Evolutionary conservation across 2,797 vertebrate species (phyloP), one percentile per base, ranked within the genome.

Genomic region (Sebastes aleutianus): DNA sequence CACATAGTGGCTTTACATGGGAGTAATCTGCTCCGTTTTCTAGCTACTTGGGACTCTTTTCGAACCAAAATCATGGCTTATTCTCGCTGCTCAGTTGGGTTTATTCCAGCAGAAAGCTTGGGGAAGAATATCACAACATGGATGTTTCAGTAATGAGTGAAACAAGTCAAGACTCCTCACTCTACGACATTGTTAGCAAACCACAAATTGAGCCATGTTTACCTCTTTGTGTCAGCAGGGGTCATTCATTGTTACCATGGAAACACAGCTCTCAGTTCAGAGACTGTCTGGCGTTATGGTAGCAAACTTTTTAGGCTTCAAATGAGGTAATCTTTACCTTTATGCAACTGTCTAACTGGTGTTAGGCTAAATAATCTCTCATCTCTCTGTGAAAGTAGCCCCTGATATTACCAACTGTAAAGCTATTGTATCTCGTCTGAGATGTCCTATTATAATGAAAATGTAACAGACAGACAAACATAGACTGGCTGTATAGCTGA

Each of bases 181-280:
- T 26, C 16, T 27, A 56, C 31, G 32, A 58, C 63, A 58, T 14
- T 73, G 59, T 78, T 32, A 47, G 32, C n/a, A 36, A 78, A 73
- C 39, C 70, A 74, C 82, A 74, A 69, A 68, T 26, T 70, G 70
- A 78, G 65, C 31, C 22, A 10, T 54, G 43, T 83, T 82, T 83
- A 57, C 54, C 53, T 63, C 65, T 59, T 64, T 36, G 13, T 22
- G 70, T 74, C 76, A 70, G 74, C 24, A 39, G 61, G 59, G 27
- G 20, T 72, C 29, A 66, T 54, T 54, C 58, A 11, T 5, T 63
- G 70, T 85, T 82, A 57, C 78, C 53, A 77, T 72, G 66, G 83
- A 74, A 83, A 85, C 69, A 12, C 4, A 64, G 34, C 69, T 72
- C 36, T 50, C 53, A 47, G 39, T 47, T 70, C 12, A 62, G 70